Base-by-base conservation (phyloP, 2,113 vertebrate species). In the Tauraco erythrolophus region DNA sequence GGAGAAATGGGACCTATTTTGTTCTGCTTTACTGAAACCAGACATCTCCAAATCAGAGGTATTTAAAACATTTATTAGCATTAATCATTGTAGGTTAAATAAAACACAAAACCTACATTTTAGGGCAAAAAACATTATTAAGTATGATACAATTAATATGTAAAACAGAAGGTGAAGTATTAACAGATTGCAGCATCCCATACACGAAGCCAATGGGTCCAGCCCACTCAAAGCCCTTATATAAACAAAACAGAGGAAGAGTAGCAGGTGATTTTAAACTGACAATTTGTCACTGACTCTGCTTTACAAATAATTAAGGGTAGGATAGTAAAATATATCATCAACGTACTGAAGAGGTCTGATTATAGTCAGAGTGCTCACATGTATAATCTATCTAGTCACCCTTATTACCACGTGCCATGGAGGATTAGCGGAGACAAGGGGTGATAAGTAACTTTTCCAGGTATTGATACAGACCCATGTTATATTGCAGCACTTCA, bases 41-140 rank as follows among this genome's bases (percentile, higher is more conserved):
- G 69, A 93, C 78, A 70, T 41, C 84, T 61, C 70, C 85, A 66
- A 66, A 39, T 58, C 74, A 60, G 64, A 96, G 92, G 77, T 75
- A 97, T 84, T 96, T 94, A 92, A 92, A 97, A 98, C 83, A 98
- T 98, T 98, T 98, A 98, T 98, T 98, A 98, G 95, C 84, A 2
- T 88, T 91, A 97, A 97, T 97, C 95, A 91, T 43, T 90, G 94
- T 81, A 88, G 86, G 89, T 98, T 98, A 98, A 98, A 97, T 88
- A 97, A 97, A 97, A 95, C 95, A 97, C 51, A 88, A 91, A 65
- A 84, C 9, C 91, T 98, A 96, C 51, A 66, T 88, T 91, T 95
- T 64, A 89, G 84, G 88, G 80, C 3, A 28, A 68, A 74, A 84
- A 94, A 24, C 81, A 92, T 95, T 92, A 89, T 96, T 94, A 96